A percentile compares a stretch with the other conserved stretches of the same genome.
Evolutionary conservation across 1,140 invertebrate species (phyloP).

Genomic region (Cyphomyrmex costatus): DNA sequence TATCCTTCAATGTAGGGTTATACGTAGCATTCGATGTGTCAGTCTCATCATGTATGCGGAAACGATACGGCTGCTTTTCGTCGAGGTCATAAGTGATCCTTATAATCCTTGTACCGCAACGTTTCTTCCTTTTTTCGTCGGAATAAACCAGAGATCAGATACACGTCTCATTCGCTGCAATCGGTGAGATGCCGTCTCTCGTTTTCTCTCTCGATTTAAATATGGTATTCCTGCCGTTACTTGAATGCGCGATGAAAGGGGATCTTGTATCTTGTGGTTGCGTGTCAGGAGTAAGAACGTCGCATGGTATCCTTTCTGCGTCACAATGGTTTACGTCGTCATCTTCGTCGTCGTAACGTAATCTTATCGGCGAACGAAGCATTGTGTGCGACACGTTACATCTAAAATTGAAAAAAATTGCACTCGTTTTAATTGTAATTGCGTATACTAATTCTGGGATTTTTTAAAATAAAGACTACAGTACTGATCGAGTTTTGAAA

Average conservation of each 20-base stretch:
- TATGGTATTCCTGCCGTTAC: slow-evolving; percentile 31
- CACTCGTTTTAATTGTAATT: not conserved
- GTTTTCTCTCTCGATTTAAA: slow-evolving; percentile 8
- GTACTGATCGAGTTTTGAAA: not conserved
- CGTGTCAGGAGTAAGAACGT: not conserved
- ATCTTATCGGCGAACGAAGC: not conserved
- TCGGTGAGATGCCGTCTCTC: not conserved
- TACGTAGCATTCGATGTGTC: not conserved
- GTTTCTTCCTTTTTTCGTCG: not conserved
- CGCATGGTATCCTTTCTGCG: not conserved
- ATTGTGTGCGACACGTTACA: slow-evolving; percentile 2
- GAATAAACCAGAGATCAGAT: slow-evolving; percentile 55
- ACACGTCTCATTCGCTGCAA: slow-evolving; percentile 42
- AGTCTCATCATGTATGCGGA: not conserved
- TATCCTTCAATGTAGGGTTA: not conserved
- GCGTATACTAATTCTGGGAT: not conserved
- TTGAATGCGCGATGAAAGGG: slow-evolving; percentile 7
- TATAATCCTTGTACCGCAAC: not conserved
- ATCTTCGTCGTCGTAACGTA: slow-evolving; percentile 26
- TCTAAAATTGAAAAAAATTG: slow-evolving; percentile 13
- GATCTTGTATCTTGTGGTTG: slow-evolving; percentile 3
- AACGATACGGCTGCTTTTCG: not conserved
- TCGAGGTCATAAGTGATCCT: not conserved
- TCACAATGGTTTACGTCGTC: not conserved
- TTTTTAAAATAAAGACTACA: not conserved